Percentiles rank a stretch among this genome's conserved stretches.
Evolutionary conservation across 2,888 invertebrate genomes (phyloP).

Genomic region (Caenorhabditis macrosperma): DNA sequence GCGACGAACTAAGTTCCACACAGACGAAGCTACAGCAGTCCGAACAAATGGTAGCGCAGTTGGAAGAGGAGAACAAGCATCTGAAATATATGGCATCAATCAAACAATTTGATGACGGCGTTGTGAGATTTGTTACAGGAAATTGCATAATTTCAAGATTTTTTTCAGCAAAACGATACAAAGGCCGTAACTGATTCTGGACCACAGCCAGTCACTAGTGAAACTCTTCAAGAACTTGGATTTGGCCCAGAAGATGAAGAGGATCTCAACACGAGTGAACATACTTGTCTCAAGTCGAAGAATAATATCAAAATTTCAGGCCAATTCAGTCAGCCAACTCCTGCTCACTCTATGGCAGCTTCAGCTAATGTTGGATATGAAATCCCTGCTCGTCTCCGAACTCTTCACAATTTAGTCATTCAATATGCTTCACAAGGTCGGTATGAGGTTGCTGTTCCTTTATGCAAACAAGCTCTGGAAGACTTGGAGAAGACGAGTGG

Average conservation of each 20-base stretch:
- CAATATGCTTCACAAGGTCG: slow-evolving; percentile 95
- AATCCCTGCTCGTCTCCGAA: slow-evolving; percentile 96
- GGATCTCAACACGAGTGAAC: slow-evolving; percentile 56
- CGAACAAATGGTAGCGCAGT: slow-evolving; percentile 87
- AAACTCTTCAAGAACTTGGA: slow-evolving; percentile 80
- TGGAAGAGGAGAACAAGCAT: slow-evolving; percentile 98
- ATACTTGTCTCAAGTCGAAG: no score
- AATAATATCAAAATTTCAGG: no score
- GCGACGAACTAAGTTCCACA: slow-evolving; percentile 97
- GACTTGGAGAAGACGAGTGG: slow-evolving; percentile 99
- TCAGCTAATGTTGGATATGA: slow-evolving; percentile 98
- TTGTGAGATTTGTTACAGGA: no score
- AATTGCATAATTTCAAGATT: background rate
- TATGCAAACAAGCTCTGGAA: slow-evolving; percentile 98
- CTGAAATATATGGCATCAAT: slow-evolving; percentile 98
- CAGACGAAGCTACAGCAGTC: slow-evolving; percentile 84
- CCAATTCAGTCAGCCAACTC: slow-evolving; percentile 73
- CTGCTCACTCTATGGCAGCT: slow-evolving; percentile 86
- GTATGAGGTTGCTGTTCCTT: slow-evolving; percentile 98
- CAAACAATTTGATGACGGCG: slow-evolving; percentile 85
- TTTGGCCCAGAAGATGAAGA: slow-evolving; percentile 80
- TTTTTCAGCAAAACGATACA: slow-evolving; percentile 23
- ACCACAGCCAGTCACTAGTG: slow-evolving; percentile 53
- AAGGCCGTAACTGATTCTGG: slow-evolving; percentile 15
- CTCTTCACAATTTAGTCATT: slow-evolving; percentile 96